phyloP scores from a whole-genome alignment of 2,888 invertebrate genomes.

The Therioaphis trifolii region DNA sequence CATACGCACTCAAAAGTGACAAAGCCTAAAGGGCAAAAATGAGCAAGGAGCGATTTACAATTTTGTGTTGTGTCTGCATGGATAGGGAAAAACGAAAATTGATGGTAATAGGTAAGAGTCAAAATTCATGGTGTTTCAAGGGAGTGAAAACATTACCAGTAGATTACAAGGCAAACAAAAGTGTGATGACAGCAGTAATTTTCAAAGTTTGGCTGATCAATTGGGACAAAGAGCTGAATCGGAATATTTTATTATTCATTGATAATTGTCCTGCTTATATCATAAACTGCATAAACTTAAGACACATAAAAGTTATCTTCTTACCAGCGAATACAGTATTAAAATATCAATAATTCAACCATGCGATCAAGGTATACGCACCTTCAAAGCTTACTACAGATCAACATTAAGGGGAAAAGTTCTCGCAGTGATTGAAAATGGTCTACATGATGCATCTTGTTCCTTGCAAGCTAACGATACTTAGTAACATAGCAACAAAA shows the following conservation, averaged over 20 bases:
- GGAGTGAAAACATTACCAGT: conserved; percentile 65
- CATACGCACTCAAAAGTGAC: conserved; percentile 66
- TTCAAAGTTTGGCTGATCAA: conserved; percentile 65
- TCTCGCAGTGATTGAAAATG: too few relatives aligned
- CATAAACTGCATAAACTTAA: too few relatives aligned
- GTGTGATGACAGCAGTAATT: conserved; percentile 68
- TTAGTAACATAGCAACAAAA: too few relatives aligned
- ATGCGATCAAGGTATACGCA: too few relatives aligned
- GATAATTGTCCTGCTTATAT: too few relatives aligned
- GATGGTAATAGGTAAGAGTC: conserved; percentile 67
- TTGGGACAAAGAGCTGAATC: conserved; percentile 65
- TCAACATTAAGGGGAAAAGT: too few relatives aligned
- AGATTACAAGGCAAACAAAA: conserved; percentile 67
- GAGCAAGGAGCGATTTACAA: conserved; percentile 18
- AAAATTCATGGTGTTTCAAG: conserved; percentile 67
- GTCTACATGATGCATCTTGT: too few relatives aligned
- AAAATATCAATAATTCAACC: too few relatives aligned
- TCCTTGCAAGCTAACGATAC: too few relatives aligned
- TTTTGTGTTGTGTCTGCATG: conserved; percentile 1
- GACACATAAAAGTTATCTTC: too few relatives aligned
- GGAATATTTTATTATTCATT: conserved; percentile 21
- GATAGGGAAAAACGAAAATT: conserved; percentile 66
- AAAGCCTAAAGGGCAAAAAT: conserved; percentile 65
- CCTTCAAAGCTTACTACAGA: too few relatives aligned
- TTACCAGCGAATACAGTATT: too few relatives aligned